phyloP scores from a whole-genome alignment of 2,113 vertebrate species.

The Strix aluco region DNA sequence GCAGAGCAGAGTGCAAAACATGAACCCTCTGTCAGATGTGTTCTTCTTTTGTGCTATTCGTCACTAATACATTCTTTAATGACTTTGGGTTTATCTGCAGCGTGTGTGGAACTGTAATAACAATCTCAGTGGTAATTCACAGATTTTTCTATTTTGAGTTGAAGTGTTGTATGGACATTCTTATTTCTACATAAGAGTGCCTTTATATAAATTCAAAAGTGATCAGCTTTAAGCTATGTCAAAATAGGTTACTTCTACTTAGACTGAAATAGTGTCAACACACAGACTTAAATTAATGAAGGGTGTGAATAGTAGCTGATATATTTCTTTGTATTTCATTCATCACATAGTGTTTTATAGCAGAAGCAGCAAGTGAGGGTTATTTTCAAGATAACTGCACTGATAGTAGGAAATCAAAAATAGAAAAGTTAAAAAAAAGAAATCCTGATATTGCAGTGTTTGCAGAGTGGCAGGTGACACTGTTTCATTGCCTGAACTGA shows the following conservation, averaged over 20 bases:
- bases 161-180: not conserved
- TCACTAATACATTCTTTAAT: not conserved
- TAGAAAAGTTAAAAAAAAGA: not conserved
- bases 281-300: not conserved
- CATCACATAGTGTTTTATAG: not conserved
- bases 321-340: not conserved
- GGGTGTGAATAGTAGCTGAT: not conserved
- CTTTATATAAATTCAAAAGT: not conserved
- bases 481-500: not conserved
- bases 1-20: not conserved
- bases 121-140: not conserved
- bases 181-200: not conserved
- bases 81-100: not conserved
- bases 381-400: not conserved
- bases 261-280: not conserved
- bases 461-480: not conserved
- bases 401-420: not conserved
- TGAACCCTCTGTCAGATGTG: not conserved
- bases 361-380: not conserved
- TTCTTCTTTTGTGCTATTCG: not conserved
- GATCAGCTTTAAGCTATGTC: not conserved
- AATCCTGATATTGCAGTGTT: not conserved
- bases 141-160: not conserved
- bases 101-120: not conserved
- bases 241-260: not conserved